These are phyloP conservation scores for Geophilus truncorum DNA, from an alignment of 2,888 invertebrate genomes.

Conservation along the genomic window DNA sequence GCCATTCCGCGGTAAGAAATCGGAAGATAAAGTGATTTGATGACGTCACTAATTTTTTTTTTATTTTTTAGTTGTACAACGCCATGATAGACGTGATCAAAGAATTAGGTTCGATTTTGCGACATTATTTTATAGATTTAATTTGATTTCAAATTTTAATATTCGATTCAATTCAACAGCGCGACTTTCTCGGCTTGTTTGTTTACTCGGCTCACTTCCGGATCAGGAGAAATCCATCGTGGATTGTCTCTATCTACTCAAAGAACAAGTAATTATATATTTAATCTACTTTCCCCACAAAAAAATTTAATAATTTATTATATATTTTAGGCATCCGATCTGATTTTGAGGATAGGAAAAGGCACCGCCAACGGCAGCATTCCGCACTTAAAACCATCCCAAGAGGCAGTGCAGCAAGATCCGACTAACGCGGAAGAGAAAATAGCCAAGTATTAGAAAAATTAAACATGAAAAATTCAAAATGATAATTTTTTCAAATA, in stretches of 20 bases:
- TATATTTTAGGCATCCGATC: not conserved
- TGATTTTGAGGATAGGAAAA: not conserved
- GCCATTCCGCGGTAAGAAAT: slow-evolving; percentile 43
- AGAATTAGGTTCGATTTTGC: not conserved
- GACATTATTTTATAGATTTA: not conserved
- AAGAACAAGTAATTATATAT: slow-evolving; percentile 20
- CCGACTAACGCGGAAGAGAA: not conserved
- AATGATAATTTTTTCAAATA: too few species aligned
- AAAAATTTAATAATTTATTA: not conserved
- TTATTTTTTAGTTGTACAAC: not conserved
- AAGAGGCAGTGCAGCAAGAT: not conserved
- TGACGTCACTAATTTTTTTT: not conserved
- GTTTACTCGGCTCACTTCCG: not conserved
- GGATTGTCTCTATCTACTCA: not conserved
- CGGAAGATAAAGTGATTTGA: not conserved
- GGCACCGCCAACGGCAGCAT: not conserved
- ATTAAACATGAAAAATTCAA: too few species aligned
- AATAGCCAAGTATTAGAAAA: not conserved
- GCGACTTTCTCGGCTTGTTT: not conserved
- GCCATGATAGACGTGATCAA: not conserved
- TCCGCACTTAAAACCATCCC: not conserved
- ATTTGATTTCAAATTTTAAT: not conserved
- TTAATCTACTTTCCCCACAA: not conserved
- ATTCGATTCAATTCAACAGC: not conserved
- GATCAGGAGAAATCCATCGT: not conserved